Evolutionary conservation across 2,113 vertebrate species (phyloP).

Genomic region (Ceyx melanurus): DNA sequence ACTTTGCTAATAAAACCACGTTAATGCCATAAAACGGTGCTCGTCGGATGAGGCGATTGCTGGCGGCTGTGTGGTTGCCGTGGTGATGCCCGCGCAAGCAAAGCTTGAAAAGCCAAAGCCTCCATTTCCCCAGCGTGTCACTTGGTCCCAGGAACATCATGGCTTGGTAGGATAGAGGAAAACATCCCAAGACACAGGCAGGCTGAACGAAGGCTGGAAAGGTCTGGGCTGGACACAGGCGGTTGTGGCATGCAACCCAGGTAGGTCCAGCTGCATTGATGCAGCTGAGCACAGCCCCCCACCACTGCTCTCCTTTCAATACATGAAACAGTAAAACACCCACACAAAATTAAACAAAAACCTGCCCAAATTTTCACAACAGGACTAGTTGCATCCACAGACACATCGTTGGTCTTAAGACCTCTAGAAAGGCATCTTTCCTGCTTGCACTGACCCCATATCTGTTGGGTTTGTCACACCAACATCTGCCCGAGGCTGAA

Average conservation of each 20-base stretch:
- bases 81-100: constrained; percentile 46
- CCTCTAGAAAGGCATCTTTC: neutral
- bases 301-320: neutral
- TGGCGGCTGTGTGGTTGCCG: constrained; percentile 9
- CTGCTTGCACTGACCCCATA: neutral
- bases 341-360: neutral
- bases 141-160: neutral
- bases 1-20: fast-evolving
- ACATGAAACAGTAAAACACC: fast-evolving
- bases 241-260: fast-evolving
- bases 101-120: constrained; percentile 21
- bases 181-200: fast-evolving
- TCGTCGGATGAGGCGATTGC: neutral
- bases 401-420: fast-evolving
- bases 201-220: neutral
- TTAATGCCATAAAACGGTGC: neutral
- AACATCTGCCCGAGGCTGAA: neutral
- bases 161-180: neutral
- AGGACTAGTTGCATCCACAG: neutral
- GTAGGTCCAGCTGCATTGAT: fast-evolving
- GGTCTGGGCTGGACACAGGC: fast-evolving
- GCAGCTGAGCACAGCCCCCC: neutral
- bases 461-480: fast-evolving
- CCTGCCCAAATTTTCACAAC: neutral
- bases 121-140: constrained; percentile 17